Base-by-base conservation (phyloP, 1,140 invertebrate genomes). In the Lepidurus apus region DNA sequence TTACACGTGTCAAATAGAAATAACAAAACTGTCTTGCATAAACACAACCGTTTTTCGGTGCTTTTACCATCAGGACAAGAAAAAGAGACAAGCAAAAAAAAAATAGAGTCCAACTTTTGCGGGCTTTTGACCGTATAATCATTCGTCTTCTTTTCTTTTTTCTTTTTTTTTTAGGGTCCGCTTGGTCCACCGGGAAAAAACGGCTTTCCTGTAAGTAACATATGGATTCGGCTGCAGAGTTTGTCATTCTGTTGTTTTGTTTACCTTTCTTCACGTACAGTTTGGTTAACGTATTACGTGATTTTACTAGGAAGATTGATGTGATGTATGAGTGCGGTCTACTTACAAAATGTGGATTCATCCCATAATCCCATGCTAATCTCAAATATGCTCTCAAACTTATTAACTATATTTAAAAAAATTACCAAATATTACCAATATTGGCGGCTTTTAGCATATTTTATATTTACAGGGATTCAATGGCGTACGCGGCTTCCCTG, bases 141-240 rank as follows among this genome's bases (percentile, higher is more conserved):
- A 5, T 76, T 76, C 43, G n/a, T 76, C 75, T 43, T 65, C 81
- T 79, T 83, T 79, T 82, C 78, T 45, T 26, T 26, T 1, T n/a
- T 13, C 9, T 79, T 81, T n/a, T 13, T 11, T 79, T 81, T 85
- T 85, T 83, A 93, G 92, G 93, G 93, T 85, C 86, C 89, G 81
- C 88, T 90, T 85, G 92, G 93, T 85, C 88, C 91, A 82, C 88
- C 91, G 81, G 93, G 93, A 84, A 93, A 93, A 87, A 93, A 93
- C 86, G 93, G 93, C 88, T 94, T 94, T 90, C 93, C 93, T 91
- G 93, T 95, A 93, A 87, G 81, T 80, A 34, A 78, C 65, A 74
- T 47, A 43, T 73, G 26, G 8, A 53, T 73, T 34, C 21, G 7
- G 8, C n/a, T 9, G 43, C 13, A 21, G 42, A 7, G 42, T 77